Conservation (phyloP, 2,113 vertebrate species). For the Phaethornis superciliosus region DNA sequence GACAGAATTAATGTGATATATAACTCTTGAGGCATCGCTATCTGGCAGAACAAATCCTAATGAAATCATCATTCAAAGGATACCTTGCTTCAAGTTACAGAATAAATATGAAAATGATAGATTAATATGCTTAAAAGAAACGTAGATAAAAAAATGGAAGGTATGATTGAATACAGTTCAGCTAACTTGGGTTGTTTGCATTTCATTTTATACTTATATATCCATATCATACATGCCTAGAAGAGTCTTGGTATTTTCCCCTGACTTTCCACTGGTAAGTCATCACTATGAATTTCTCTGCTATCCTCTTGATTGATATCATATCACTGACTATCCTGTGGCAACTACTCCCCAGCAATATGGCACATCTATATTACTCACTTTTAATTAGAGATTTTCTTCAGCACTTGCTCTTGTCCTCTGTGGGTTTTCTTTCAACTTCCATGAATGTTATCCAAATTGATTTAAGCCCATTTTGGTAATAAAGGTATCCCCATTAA, state of each 20-base stretch:
- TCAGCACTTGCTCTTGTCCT: not conserved
- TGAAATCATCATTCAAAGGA: slow-evolving; percentile 57
- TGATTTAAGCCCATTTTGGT: not conserved
- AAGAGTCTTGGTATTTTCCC: not conserved
- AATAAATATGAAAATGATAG: slow-evolving; percentile 12
- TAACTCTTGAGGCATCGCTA: not conserved
- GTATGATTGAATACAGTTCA: not conserved
- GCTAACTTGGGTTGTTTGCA: not conserved
- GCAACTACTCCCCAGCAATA: not conserved
- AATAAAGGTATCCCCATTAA: not conserved
- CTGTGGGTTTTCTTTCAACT: not conserved
- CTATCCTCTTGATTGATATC: not conserved
- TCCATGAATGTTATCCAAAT: not conserved
- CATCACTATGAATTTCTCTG: not conserved
- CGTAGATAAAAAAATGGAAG: slow-evolving; percentile 1
- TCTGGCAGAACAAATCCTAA: slow-evolving; percentile 52
- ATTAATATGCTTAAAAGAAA: slow-evolving; percentile 34
- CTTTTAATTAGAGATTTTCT: slow-evolving; percentile 36
- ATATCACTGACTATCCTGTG: not conserved
- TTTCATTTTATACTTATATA: slow-evolving; percentile 4
- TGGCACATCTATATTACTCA: not conserved
- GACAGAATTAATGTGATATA: slow-evolving; percentile 46
- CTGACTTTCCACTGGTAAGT: not conserved
- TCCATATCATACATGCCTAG: not conserved
- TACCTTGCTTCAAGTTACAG: slow-evolving; percentile 32